Conservation (phyloP, 2,113 vertebrate species). For the Saccopteryx leptura region DNA sequence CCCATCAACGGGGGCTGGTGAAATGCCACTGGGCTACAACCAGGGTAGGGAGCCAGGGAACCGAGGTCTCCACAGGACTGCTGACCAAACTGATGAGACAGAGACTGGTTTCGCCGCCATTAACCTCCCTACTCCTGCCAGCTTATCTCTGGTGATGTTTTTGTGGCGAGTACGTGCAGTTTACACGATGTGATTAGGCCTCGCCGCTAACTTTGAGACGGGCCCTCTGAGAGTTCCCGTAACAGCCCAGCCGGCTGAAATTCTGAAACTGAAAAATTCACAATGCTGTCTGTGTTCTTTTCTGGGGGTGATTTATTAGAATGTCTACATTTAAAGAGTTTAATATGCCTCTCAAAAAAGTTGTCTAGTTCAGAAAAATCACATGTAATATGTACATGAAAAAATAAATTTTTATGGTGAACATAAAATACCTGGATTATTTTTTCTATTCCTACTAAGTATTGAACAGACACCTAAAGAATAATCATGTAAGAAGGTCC, state of each 20-base stretch:
- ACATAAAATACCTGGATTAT: constrained; percentile 49
- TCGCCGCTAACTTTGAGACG: constrained; percentile 44
- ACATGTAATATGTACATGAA: constrained; percentile 39
- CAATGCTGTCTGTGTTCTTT: constrained; percentile 15
- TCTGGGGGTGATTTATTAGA: constrained; percentile 57
- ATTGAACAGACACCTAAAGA: constrained; percentile 53
- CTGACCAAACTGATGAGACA: constrained; percentile 20
- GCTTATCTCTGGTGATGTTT: not conserved
- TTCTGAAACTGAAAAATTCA: constrained; percentile 61
- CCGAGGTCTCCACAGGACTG: not conserved
- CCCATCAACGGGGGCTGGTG: not conserved
- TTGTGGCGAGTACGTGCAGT: not conserved
- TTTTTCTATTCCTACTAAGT: constrained; percentile 62
- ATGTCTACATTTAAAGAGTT: constrained; percentile 62
- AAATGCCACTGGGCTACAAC: constrained; percentile 21
- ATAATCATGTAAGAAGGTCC: not conserved
- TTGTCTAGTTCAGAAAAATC: constrained; percentile 73
- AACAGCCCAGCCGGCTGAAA: not conserved
- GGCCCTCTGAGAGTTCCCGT: not conserved
- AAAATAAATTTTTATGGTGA: constrained; percentile 65
- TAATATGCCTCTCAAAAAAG: constrained; percentile 67
- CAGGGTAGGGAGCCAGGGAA: not conserved
- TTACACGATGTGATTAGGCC: not conserved
- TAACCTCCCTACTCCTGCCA: not conserved
- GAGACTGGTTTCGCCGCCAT: constrained; percentile 36